Conservation (phyloP, 2,113 vertebrate genomes). For the Rhinopomastus cyanomelas region DNA sequence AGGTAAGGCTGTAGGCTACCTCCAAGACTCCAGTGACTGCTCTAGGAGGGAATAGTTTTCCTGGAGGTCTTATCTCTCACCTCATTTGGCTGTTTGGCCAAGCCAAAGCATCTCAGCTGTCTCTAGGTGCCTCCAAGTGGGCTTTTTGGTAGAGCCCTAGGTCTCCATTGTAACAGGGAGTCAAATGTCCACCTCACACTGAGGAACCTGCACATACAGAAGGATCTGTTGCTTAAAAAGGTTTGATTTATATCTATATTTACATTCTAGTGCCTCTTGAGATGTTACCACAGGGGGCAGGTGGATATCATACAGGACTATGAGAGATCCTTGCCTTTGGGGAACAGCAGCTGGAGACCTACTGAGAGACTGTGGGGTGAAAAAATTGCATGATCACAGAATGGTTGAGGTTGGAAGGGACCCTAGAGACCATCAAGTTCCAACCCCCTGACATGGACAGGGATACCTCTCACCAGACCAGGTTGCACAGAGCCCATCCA, state of each 20-base stretch:
- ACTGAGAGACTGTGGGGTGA: neutral
- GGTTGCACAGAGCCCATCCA: too few relatives aligned
- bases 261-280: neutral
- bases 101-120: neutral
- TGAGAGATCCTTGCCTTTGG: neutral
- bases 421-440: too few relatives aligned
- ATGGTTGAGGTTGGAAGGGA: too few relatives aligned
- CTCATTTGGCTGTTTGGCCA: neutral
- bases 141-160: neutral
- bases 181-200: neutral
- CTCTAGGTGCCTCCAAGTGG: neutral
- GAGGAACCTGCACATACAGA: neutral
- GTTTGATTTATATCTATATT: neutral
- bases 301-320: neutral
- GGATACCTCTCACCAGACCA: too few relatives aligned
- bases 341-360: neutral
- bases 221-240: neutral
- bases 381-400: too few relatives aligned
- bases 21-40: neutral
- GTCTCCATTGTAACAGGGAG: neutral
- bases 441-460: too few relatives aligned
- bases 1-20: rapidly evolving
- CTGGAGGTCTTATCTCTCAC: neutral
- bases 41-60: neutral
- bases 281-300: neutral